Conservation (phyloP, 1,140 invertebrate genomes). For the Drosophila burlai region DNA sequence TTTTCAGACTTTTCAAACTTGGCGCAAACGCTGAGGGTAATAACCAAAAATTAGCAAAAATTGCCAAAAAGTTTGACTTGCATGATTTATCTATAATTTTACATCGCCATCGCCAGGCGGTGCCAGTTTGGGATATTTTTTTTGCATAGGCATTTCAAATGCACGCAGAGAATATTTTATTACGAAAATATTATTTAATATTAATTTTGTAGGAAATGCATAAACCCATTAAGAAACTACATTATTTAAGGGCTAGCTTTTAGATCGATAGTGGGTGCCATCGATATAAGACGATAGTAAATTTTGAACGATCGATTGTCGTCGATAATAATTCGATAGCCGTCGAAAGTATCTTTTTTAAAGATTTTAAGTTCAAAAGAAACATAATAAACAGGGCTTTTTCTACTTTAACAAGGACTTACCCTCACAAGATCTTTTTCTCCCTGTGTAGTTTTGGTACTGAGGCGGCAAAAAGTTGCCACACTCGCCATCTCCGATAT, state of each 20-base stretch:
- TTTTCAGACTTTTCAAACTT: constrained; percentile 26
- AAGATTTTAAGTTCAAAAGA: background rate
- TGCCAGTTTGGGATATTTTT: constrained; percentile 55
- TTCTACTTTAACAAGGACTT: too few relatives aligned
- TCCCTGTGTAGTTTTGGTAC: constrained; percentile 19
- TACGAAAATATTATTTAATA: background rate
- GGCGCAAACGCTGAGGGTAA: constrained; percentile 76
- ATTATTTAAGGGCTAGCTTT: background rate
- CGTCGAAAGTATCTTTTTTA: background rate
- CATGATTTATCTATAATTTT: constrained; percentile 84
- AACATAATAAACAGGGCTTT: background rate
- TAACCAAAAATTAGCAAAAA: constrained; percentile 84
- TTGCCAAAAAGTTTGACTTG: constrained; percentile 82
- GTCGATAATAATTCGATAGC: too few relatives aligned
- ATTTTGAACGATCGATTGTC: too few relatives aligned
- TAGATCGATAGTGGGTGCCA: too few relatives aligned
- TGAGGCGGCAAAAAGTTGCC: constrained; percentile 41
- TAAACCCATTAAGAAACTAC: background rate
- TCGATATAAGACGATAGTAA: too few relatives aligned
- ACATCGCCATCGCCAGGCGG: constrained; percentile 66
- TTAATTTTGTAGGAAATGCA: background rate
- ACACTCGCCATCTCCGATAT: constrained; percentile 78
- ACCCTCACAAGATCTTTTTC: background rate
- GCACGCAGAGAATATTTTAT: constrained; percentile 2
- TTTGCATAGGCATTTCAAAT: constrained; percentile 7